Percentiles rank a stretch among this genome's conserved stretches.
Conservation (phyloP, 2,113 vertebrate species). For the Phylloscopus whistleri region DNA sequence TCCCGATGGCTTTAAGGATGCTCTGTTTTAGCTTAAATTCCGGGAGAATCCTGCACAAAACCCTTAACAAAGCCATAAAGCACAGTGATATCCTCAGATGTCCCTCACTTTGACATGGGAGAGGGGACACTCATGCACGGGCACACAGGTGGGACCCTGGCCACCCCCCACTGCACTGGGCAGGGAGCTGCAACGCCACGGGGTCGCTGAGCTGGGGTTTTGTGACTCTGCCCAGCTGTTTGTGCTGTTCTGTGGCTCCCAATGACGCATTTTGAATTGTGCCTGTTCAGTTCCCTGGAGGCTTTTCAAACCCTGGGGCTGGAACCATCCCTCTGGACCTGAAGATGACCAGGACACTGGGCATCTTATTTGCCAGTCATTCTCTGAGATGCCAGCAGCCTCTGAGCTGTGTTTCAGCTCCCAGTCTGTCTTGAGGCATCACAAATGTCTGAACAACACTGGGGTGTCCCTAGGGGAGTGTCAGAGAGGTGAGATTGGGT, state of each 20-base stretch:
- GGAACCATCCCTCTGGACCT: too few species aligned
- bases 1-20: not conserved
- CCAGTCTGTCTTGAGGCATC: not conserved
- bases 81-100: too few species aligned
- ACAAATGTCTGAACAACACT: not conserved
- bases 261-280: not conserved
- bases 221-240: not conserved
- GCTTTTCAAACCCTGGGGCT: not conserved
- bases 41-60: not conserved
- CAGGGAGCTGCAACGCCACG: rapidly evolving
- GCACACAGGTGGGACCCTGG: rapidly evolving
- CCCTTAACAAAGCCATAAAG: not conserved
- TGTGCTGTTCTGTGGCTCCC: not conserved
- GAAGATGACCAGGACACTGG: too few species aligned
- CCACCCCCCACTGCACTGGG: rapidly evolving
- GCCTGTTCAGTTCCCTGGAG: not conserved
- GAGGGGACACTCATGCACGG: not conserved
- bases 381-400: not conserved
- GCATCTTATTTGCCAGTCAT: not conserved
- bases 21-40: not conserved
- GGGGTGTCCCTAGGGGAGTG: not conserved
- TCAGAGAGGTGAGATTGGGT: not conserved
- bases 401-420: not conserved
- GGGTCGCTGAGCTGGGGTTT: rapidly evolving
- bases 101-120: not conserved